A percentile compares a stretch with the other conserved stretches of the same genome.
Evolutionary conservation across 92 coral and sea anemone species (phyloP).

Genomic region (Parazoanthus atlanticus): DNA sequence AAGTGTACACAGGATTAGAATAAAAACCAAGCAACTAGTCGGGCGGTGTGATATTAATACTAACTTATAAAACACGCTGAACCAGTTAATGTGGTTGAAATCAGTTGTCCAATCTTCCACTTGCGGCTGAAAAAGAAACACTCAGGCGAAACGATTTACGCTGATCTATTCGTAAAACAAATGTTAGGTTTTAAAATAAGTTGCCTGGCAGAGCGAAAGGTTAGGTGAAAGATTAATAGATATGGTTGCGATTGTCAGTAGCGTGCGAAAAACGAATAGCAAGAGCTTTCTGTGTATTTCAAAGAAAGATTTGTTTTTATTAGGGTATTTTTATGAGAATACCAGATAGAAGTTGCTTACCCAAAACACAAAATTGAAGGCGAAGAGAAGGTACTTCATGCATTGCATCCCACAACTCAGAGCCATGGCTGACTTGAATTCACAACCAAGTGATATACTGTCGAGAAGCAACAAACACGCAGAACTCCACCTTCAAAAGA

Average conservation of each 20-base stretch:
- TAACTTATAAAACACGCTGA: neutral
- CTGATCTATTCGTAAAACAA: conserved; percentile 19
- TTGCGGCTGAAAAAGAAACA: neutral
- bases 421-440: conserved; percentile 43
- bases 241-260: conserved; percentile 22
- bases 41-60: neutral
- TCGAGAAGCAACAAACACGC: neutral
- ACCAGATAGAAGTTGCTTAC: conserved; percentile 57
- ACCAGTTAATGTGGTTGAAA: neutral
- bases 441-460: neutral
- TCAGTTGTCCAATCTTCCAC: conserved; percentile 7
- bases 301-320: neutral
- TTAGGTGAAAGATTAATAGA: conserved; percentile 49
- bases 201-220: conserved; percentile 13
- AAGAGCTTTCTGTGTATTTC: neutral
- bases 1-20: conserved; percentile 9
- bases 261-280: neutral
- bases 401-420: conserved; percentile 96
- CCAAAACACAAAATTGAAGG: conserved; percentile 96
- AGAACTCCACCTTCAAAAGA: neutral
- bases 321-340: neutral
- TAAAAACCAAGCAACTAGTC: neutral
- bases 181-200: conserved; percentile 35
- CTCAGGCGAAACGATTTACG: neutral
- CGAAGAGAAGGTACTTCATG: conserved; percentile 92